Evolutionary conservation across 1,140 invertebrate species (phyloP), one percentile per base, ranked within the genome.

Genomic region (Lepidostoma basale): DNA sequence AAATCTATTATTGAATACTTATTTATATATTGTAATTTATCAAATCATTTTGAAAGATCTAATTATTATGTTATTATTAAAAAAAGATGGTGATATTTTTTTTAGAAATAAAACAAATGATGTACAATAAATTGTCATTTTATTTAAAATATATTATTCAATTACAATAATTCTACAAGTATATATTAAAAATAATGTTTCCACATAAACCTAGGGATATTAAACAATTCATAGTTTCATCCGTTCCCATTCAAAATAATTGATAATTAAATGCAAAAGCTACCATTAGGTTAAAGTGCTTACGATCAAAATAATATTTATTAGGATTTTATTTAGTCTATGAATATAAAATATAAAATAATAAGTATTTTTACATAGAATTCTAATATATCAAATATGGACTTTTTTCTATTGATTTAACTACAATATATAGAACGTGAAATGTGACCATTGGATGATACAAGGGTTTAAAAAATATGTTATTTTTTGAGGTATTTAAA

Each of bases 121-220:
- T 33, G n/a, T 33, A 42, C 18, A 40, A 59, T 59, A 59, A 40
- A 59, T 59, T 59, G 56, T 40, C 12, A 39, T 64, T 64, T 59
- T 67, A 67, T 67, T 67, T 67, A 67, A 67, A 67, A 67, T 67
- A 59, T 59, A 67, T 67, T 67, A 67, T 67, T 59, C 36, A 59
- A 67, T 67, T 49, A 54, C 44, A 33, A 56, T 65, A 12, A 65
- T 65, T 20, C 16, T 47, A 67, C 40, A 28, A 45, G 47, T 59
- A 42, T 67, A 58, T 45, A 58, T 45, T 67, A 58, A 67, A 58
- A 67, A 45, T 33, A 67, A 44, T 39, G 23, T 58, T 58, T 67
- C 56, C 36, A 42, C 56, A 36, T 58, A n/a, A 42, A 25, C 14
- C 56, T 40, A 59, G n/a, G n/a, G 56, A 59, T 40, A 40, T 40